Base-by-base conservation (phyloP, 2,888 invertebrate genomes). In the Eulithis prunata region DNA sequence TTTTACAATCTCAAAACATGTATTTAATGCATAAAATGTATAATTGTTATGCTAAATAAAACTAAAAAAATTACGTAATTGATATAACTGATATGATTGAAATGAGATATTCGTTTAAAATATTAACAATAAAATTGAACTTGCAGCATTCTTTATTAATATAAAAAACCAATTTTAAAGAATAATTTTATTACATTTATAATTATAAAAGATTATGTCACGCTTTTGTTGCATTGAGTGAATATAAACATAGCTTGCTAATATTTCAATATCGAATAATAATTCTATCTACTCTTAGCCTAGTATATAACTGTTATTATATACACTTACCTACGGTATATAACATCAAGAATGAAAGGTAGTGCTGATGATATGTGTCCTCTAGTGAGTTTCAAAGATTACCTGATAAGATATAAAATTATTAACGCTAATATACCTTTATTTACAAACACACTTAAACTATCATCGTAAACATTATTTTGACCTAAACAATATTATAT, bases 301-400 rank as follows among this genome's bases (percentile, higher is more conserved):
- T 67, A 68, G 60, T 71, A 70, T 66, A 68, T 69, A 74, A 73
- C 74, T 73, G 57, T 73, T 62, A 74, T 75, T 83, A 82, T 84
- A 78, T 84, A 86, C 85, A 88, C 75, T 82, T 82, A 80, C 76
- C 81, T 62, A 70, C 43, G 85, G 84, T 84, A 82, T 83, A 77
- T 87, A 87, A 91, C 90, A 91, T 81, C 89, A 84, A 92, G 87
- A 91, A 86, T 90, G 87, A 89, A 84, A 88, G 83, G 85, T 82
- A 84, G 92, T 92, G 91, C 91, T 69, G 81, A 89, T 91, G 92
- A 93, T 93, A 93, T 93, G 91, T 90, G 84, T 87, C 78, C 74
- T 87, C 89, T 89, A 89, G 88, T 90, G 89, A 88, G 80, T 82
- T 69, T 59, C 28, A 72, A 72, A 76, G 75, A 76, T 80, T 76